Conservation (phyloP, 2,888 invertebrate species). For the Colostygia pectinataria region DNA sequence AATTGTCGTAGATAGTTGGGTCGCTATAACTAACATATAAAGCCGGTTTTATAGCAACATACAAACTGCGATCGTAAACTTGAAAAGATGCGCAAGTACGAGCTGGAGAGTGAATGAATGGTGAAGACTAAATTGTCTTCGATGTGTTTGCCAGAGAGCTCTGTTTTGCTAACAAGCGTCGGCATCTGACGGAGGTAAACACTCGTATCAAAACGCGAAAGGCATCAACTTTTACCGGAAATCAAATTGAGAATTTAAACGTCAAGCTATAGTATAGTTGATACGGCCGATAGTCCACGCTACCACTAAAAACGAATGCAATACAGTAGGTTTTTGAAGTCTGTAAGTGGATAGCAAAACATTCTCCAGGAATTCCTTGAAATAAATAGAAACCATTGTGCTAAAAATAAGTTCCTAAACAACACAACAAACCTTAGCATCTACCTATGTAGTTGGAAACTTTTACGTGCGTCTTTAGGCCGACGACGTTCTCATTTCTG, state of each 20-base stretch:
- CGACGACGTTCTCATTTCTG: constrained; percentile 61
- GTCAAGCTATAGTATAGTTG: too few relatives aligned
- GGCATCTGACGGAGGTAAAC: too few relatives aligned
- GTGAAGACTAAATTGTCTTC: constrained; percentile 24
- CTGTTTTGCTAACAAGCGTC: background rate
- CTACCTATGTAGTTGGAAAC: constrained; percentile 39
- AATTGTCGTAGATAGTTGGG: constrained; percentile 53
- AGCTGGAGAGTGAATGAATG: constrained; percentile 41
- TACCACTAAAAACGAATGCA: too few relatives aligned
- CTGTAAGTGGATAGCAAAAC: too few relatives aligned
- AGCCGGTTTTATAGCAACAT: constrained; percentile 52
- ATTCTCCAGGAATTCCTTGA: too few relatives aligned
- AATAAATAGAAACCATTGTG: background rate
- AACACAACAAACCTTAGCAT: constrained; percentile 41
- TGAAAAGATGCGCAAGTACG: constrained; percentile 51
- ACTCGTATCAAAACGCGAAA: too few relatives aligned
- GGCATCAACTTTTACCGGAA: too few relatives aligned
- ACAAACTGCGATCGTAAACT: constrained; percentile 58
- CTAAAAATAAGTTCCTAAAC: constrained; percentile 31
- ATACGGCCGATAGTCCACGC: too few relatives aligned
- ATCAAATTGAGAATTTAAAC: too few relatives aligned
- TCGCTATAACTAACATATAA: constrained; percentile 57
- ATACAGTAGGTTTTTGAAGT: too few relatives aligned
- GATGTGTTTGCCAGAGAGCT: background rate
- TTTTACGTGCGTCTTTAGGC: constrained; percentile 52